These are phyloP conservation scores for Cebus imitator DNA, from an alignment of 2,113 vertebrate species.

Conservation along the genomic window DNA sequence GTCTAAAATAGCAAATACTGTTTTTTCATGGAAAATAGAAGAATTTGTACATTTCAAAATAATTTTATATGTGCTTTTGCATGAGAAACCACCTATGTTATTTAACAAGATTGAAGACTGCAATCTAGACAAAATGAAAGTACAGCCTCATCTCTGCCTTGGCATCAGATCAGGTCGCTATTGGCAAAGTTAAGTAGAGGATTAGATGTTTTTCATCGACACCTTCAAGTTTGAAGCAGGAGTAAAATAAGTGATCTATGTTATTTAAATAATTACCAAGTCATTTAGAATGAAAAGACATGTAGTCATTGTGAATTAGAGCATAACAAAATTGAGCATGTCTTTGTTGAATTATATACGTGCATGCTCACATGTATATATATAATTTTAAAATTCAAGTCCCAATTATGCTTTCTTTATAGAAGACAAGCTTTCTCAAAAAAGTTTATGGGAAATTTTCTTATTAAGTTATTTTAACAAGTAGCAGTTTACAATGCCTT, in stretches of 20 bases:
- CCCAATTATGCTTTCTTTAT: background rate
- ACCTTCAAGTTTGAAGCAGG: background rate
- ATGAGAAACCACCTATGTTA: background rate
- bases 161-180: background rate
- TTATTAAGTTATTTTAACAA: background rate
- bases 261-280: background rate
- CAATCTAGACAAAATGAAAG: background rate
- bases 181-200: background rate
- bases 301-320: background rate
- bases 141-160: background rate
- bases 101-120: background rate
- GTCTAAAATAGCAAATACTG: background rate
- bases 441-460: background rate
- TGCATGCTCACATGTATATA: background rate
- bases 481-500: background rate
- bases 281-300: background rate
- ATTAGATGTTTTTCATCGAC: background rate
- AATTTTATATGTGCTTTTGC: background rate
- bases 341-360: background rate
- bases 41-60: background rate
- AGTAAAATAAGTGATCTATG: background rate
- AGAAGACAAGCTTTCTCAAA: background rate
- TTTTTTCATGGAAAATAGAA: background rate
- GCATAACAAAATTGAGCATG: conserved; percentile 8
- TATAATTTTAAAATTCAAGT: background rate